phyloP scores from a whole-genome alignment of 2,888 invertebrate genomes.

The Odontothrips loti region DNA sequence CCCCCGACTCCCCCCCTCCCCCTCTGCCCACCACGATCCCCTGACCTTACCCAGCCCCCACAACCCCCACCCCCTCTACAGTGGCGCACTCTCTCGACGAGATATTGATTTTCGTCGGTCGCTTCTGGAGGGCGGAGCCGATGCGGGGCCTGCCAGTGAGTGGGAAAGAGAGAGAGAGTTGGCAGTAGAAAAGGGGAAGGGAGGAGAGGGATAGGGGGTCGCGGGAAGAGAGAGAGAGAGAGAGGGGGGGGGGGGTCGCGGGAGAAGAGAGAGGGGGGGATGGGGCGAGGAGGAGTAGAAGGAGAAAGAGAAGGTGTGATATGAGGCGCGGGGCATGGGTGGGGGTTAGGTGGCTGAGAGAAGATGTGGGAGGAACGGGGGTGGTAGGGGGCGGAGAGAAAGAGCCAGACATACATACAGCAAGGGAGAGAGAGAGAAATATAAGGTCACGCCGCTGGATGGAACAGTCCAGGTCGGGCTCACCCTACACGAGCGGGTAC shows the following conservation, averaged over 20 bases:
- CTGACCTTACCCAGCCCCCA: not conserved
- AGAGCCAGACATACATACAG: constrained; percentile 31
- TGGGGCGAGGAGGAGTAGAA: constrained; percentile 35
- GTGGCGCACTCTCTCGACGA: constrained; percentile 6
- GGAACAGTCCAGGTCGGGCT: too few relatives aligned
- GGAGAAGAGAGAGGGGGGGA: too few relatives aligned
- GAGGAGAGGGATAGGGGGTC: constrained; percentile 38
- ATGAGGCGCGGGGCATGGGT: constrained; percentile 32
- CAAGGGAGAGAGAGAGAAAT: constrained; percentile 34
- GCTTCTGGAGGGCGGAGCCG: constrained; percentile 30
- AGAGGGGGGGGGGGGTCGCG: constrained; percentile 35
- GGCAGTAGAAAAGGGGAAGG: not conserved
- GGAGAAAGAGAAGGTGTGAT: constrained; percentile 34
- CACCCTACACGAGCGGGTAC: too few relatives aligned
- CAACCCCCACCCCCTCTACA: not conserved
- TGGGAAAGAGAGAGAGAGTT: not conserved
- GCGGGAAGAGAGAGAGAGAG: constrained; percentile 37
- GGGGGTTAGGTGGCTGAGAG: constrained; percentile 34
- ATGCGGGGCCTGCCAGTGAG: not conserved
- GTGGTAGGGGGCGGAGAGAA: constrained; percentile 33
- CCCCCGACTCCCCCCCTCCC: constrained; percentile 32
- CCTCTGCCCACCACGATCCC: not conserved
- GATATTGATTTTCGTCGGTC: constrained; percentile 28
- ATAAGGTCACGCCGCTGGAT: too few relatives aligned
- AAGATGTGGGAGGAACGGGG: constrained; percentile 32